Base-by-base conservation (phyloP, 2,888 invertebrate species). In the Spilarctia lutea region DNA sequence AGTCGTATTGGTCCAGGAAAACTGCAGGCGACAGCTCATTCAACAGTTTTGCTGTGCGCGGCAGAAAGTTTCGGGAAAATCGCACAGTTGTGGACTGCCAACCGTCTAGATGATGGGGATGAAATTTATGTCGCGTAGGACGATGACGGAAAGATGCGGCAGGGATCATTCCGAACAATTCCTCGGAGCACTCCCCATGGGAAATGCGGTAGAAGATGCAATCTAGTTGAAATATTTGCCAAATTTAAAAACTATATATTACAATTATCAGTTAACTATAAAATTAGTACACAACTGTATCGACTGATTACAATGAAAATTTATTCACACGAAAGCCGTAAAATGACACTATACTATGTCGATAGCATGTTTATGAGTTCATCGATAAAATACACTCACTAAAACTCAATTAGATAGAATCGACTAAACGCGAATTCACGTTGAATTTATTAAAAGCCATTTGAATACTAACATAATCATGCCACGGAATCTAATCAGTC, bases 361-460 rank as follows among this genome's bases (percentile, higher is more conserved):
- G 79, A 83, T 78, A 79, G 35, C 75, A 71, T 42, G 35, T 65
- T 35, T 35, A 56, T 20, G 35, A n/a, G 60, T 56, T 65, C 78
- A 76, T 76, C 79, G 75, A 83, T 75, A 77, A 27, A 77, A n/a
- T 65, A 66, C 86, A 80, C 30, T 69, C 84, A 75, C 86, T 83
- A 83, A 60, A 75, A 80, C 81, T 80, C 81, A 79, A 84, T 84
- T 81, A 82, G 69, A 68, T 81, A 81, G 87, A 84, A 81, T 83
- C 75, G 82, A 83, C 82, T 84, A 86, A 84, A 85, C 80, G 85
- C 74, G 72, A 56, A 74, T 79, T 65, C 71, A 52, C 42, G 30
- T 67, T 52, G 48, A 35, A 72, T 70, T 56, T 52, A 67, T 72
- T 69, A 68, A 80, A 78, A 72, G n/a, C 66, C 60, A 79, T 82